A percentile compares a stretch with the other conserved stretches of the same genome.
phyloP scores from a whole-genome alignment of 1,140 invertebrate species.

The Lordiphosa stackelbergi region DNA sequence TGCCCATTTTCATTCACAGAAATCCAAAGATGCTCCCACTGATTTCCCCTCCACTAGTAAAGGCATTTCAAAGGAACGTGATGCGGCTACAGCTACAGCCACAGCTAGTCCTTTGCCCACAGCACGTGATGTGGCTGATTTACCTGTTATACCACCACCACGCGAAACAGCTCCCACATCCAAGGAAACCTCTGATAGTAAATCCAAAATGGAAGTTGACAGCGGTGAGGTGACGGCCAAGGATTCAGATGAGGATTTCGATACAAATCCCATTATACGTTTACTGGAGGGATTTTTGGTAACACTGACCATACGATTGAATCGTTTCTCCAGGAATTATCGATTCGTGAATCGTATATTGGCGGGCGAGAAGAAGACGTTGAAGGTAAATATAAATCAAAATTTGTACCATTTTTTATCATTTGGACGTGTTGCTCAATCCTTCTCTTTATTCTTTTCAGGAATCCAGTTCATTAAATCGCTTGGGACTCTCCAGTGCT shows the following conservation, averaged over 20 bases:
- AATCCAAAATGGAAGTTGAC: slow-evolving; percentile 66
- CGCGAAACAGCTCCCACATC: slow-evolving; percentile 37
- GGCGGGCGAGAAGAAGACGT: slow-evolving; percentile 86
- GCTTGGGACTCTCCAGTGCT: slow-evolving; percentile 58
- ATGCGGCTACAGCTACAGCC: slow-evolving; percentile 21
- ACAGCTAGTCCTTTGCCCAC: slow-evolving; percentile 18
- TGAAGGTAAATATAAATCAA: slow-evolving; percentile 82
- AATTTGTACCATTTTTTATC: no score
- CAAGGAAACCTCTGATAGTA: slow-evolving; percentile 63
- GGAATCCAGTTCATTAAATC: slow-evolving; percentile 64
- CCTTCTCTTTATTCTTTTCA: slow-evolving; percentile 8
- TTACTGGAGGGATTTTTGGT: slow-evolving; percentile 85
- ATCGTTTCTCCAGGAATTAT: slow-evolving; percentile 94
- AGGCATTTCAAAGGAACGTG: slow-evolving; percentile 58
- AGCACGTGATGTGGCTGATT: slow-evolving; percentile 43
- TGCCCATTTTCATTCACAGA: slow-evolving; percentile 23
- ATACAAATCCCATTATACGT: slow-evolving; percentile 71
- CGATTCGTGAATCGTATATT: slow-evolving; percentile 91
- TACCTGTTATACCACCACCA: slow-evolving; percentile 42
- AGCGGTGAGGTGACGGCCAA: slow-evolving; percentile 66
- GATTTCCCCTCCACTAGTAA: slow-evolving; percentile 69
- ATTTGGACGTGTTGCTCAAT: background rate
- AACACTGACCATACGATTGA: slow-evolving; percentile 91
- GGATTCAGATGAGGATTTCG: slow-evolving; percentile 69
- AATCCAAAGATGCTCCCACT: slow-evolving; percentile 58